These are phyloP conservation scores for Polymixis flavicincta DNA, from an alignment of 2,888 invertebrate species.

Conservation along the genomic window DNA sequence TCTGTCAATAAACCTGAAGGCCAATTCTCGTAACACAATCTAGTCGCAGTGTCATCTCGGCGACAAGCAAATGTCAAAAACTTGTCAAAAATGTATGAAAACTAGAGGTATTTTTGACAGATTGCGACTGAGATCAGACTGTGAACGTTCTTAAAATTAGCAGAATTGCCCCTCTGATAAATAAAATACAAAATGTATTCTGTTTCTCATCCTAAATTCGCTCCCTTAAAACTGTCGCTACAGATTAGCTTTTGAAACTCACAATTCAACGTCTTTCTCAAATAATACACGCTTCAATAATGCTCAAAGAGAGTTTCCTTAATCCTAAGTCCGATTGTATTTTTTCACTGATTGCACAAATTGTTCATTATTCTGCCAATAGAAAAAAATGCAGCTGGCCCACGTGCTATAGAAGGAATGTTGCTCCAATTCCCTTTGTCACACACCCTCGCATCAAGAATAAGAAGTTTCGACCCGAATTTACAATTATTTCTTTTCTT, in stretches of 20 bases:
- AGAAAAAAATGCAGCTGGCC: slow-evolving; percentile 73
- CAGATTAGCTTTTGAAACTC: slow-evolving; percentile 24
- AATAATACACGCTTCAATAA: slow-evolving; percentile 53
- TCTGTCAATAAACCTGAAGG: neutral
- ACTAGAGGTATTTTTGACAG: too few relatives aligned
- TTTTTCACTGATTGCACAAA: slow-evolving; percentile 63
- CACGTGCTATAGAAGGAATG: slow-evolving; percentile 71
- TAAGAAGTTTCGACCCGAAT: slow-evolving; percentile 57
- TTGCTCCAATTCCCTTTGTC: slow-evolving; percentile 76
- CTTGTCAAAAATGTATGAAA: too few relatives aligned
- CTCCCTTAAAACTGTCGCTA: neutral
- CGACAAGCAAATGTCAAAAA: too few relatives aligned
- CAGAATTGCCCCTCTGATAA: too few relatives aligned
- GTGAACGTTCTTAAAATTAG: too few relatives aligned
- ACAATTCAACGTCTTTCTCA: slow-evolving; percentile 33
- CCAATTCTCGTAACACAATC: too few relatives aligned
- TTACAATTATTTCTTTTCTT: slow-evolving; percentile 58
- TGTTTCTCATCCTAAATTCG: neutral
- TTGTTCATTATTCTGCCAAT: slow-evolving; percentile 50
- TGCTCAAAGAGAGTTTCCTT: slow-evolving; percentile 54
- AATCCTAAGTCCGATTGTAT: slow-evolving; percentile 52
- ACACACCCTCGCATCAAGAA: slow-evolving; percentile 66
- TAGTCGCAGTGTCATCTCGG: too few relatives aligned
- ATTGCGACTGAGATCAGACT: too few relatives aligned
- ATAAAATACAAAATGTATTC: neutral